Evolutionary conservation across 2,888 invertebrate species (phyloP), one percentile per base, ranked within the genome.

Genomic region (Stramonita haemastoma): DNA sequence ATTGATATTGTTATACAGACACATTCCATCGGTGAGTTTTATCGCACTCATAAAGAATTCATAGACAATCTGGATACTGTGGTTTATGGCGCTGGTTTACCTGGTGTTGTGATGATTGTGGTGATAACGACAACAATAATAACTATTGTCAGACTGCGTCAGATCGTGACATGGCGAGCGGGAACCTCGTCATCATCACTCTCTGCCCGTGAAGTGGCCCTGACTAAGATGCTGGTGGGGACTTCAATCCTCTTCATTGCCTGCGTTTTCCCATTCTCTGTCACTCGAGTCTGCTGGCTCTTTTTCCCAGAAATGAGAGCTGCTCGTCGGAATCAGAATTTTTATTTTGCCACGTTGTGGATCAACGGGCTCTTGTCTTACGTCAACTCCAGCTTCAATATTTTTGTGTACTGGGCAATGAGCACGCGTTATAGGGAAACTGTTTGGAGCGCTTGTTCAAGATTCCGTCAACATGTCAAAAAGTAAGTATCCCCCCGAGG

Each of bases 381-480:
- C 26, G 15, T 86, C 36, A 86, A 86, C 29, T 32, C 86, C 26
- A 56, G n/a, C n/a, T 73, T 86, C 73, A 86, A 70, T 70, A 29
- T 86, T 22, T 86, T 86, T 70, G 86, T 86, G 34, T 86, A 86
- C n/a, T 86, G 26, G 34, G 8, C n/a, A 36, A 86, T 70, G 66
- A 70, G 86, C 0, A 36, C 86, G 26, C 66, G 73, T 1, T 86
- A 57, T 70, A 86, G 86, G 22, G 19, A 86, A 26, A 70, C 70
- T 8, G 46, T 46, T 46, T 46, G 46, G 46, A 8, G 46, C 4
- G 46, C 46, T 5, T 46, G 46, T 46, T 46, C 46, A 46, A 46
- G 46, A 46, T 8, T 46, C 8, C 46, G 46, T 46, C 46, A 46
- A 46, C 46, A 46, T 46, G 46, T 46, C 8, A 46, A 46, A 8